Base-by-base conservation (phyloP, 2,797 vertebrate genomes). In the Mionectes olivaceus region DNA sequence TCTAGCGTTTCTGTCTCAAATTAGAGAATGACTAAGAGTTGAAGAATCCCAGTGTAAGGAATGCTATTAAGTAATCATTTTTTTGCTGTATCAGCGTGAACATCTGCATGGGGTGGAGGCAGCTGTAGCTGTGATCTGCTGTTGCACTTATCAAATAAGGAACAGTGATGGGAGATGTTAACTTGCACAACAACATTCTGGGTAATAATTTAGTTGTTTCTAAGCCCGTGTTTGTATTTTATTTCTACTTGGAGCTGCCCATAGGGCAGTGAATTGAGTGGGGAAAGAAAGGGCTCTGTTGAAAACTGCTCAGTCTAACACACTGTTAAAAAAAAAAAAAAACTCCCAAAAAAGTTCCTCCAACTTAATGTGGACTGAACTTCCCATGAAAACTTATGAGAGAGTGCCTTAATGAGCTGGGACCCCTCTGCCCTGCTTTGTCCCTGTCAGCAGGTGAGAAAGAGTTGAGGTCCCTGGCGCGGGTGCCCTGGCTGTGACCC, bases 401-500 rank as follows among this genome's bases (percentile, higher is more conserved):
- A n/a, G n/a, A n/a, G 15, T 86, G 89, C 64, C 30, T 79, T 91
- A 92, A 59, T 92, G 87, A 96, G 77, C 77, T 68, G 3, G 3
- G 70, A 52, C 43, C 77, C 65, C 78, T 93, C n/a, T 30, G 82
- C 43, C 35, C 35, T 49, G 78, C 90, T 91, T 95, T 96, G 95
- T 91, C 59, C 64, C 11, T 47, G 89, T 43, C 81, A 93, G 96
- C 94, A 94, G 92, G 92, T 97, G 94, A 95, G 87, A 78, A 60
- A 60, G 89, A 67, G 74, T 74, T 1, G 46, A 47, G 67, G 86
- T 95, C 76, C 75, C 46, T 15, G 17, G 76, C 1, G 19, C 3
- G n/a, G 46, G 50, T 96, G 95, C 91, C 96, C 95, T 95, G 81
- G 60, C 93, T 86, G 33, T 91, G 93, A 97, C 95, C 93, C 53